Evolutionary conservation across 2,888 invertebrate genomes (phyloP).

Genomic region (Xylocampa areola): DNA sequence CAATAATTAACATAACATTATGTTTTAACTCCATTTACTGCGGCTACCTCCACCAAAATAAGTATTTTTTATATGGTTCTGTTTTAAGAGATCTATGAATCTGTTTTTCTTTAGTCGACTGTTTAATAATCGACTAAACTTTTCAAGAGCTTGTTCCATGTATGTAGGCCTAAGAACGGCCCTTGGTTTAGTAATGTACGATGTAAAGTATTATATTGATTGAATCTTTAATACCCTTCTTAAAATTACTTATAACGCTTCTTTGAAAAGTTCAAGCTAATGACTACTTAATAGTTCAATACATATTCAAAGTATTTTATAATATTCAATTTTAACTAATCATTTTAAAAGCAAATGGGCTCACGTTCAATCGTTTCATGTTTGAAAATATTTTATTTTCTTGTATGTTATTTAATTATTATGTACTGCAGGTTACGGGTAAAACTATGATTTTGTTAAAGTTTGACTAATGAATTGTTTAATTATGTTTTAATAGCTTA

Average conservation of each 20-base stretch:
- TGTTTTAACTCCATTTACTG: too few relatives aligned
- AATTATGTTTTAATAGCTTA: slow-evolving; percentile 37
- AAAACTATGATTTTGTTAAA: slow-evolving; percentile 46
- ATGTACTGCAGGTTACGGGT: slow-evolving; percentile 54
- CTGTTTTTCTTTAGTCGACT: slow-evolving; percentile 41
- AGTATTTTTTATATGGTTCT: slow-evolving; percentile 33
- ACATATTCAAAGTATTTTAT: too few relatives aligned
- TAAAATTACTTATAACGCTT: neutral
- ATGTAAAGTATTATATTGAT: slow-evolving; percentile 48
- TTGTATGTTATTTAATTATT: slow-evolving; percentile 14
- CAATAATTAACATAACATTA: too few relatives aligned
- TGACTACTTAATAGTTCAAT: too few relatives aligned
- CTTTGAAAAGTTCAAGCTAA: too few relatives aligned
- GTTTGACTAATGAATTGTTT: slow-evolving; percentile 36
- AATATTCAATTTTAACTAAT: neutral
- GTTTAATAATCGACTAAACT: slow-evolving; percentile 40
- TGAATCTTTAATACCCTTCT: slow-evolving; percentile 30
- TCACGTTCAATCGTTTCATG: slow-evolving; percentile 11
- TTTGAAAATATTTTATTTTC: slow-evolving; percentile 14
- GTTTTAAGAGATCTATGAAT: slow-evolving; percentile 38
- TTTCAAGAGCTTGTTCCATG: slow-evolving; percentile 12
- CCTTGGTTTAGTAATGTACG: slow-evolving; percentile 21
- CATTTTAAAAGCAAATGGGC: slow-evolving; percentile 2
- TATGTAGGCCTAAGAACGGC: slow-evolving; percentile 18
- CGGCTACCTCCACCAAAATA: slow-evolving; percentile 7